Base-by-base conservation (phyloP, 2,797 vertebrate genomes). In the Ctenosaura bakeri region DNA sequence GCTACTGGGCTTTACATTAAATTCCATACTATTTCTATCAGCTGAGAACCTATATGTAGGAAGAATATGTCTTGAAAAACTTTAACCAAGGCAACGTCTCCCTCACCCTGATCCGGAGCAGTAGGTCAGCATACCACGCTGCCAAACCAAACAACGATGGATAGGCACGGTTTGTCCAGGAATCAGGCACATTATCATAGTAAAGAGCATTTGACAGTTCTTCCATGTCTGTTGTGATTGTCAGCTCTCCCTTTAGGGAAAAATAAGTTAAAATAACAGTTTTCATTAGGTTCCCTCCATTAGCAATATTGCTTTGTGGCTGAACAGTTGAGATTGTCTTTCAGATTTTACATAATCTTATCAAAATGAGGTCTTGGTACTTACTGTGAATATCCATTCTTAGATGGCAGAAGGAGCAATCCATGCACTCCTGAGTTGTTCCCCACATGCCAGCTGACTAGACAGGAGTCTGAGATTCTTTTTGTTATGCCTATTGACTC, bases 161-260 rank as follows among this genome's bases (percentile, higher is more conserved):
- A 32, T 98, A 97, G 83, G 97, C 97, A 0, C 92, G 95, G 29
- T 92, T 95, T 2, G 94, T 93, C 97, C 97, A 98, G 0, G 95
- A 91, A 0, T 96, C 91, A 0, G 97, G 97, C 71, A 98, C 94
- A 0, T 26, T 97, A 91, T 97, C 94, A 0, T 97, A 97, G 91
- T 95, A 97, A 74, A 98, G 96, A 1, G 97, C 92, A 0, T 92
- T 96, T 9, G 93, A 95, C 91, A 97, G 93, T 3, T 97, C 96
- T 29, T 98, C 97, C 97, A 98, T 97, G 24, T 96, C 96, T 0
- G 96, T 71, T 0, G 97, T 97, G 69, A 97, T 97, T 0, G 96
- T 97, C 87, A 98, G 88, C 10, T 98, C 97, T 22, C 97, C 97
- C 97, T 98, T 16, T 6, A 87, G 56, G 42, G 89, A n/a, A 81